Evolutionary conservation across 2,797 vertebrate species (phyloP).

Genomic region (Xyrichtys novacula): DNA sequence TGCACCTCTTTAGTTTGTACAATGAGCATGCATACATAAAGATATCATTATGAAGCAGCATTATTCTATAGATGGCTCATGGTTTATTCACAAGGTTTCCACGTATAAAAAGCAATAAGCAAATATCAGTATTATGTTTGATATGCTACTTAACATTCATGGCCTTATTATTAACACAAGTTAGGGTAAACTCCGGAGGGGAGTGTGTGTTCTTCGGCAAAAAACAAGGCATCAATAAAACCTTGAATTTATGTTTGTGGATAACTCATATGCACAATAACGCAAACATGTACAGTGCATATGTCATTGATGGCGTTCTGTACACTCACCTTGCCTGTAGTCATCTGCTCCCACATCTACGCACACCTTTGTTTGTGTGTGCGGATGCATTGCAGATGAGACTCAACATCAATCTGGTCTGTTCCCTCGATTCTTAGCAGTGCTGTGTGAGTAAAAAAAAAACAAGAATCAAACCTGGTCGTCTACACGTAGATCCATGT

Average conservation of each 20-base stretch:
- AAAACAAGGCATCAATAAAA: background rate
- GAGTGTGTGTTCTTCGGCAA: background rate
- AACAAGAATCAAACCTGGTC: constrained; percentile 4
- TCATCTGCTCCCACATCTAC: background rate
- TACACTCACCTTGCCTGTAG: constrained; percentile 10
- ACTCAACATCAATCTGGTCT: constrained; percentile 20
- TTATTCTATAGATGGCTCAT: constrained; percentile 59
- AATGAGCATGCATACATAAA: constrained; percentile 51
- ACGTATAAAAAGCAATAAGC: constrained; percentile 61
- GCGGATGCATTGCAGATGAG: constrained; percentile 1
- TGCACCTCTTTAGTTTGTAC: constrained; percentile 13
- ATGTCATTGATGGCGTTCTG: background rate
- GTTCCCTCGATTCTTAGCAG: constrained; percentile 13
- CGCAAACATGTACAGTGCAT: background rate
- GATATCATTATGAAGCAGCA: constrained; percentile 51
- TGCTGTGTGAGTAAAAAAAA: constrained; percentile 23
- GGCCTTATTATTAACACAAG: constrained; percentile 44
- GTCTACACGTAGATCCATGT: constrained; percentile 14
- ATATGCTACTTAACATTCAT: constrained; percentile 42
- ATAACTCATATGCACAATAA: constrained; percentile 6
- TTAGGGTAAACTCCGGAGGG: constrained; percentile 10
- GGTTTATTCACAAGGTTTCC: constrained; percentile 62
- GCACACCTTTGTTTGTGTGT: background rate
- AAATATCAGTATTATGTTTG: constrained; percentile 55
- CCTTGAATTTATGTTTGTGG: constrained; percentile 15